Base-by-base conservation (phyloP, 1,140 invertebrate species). In the Artemia franciscana region DNA sequence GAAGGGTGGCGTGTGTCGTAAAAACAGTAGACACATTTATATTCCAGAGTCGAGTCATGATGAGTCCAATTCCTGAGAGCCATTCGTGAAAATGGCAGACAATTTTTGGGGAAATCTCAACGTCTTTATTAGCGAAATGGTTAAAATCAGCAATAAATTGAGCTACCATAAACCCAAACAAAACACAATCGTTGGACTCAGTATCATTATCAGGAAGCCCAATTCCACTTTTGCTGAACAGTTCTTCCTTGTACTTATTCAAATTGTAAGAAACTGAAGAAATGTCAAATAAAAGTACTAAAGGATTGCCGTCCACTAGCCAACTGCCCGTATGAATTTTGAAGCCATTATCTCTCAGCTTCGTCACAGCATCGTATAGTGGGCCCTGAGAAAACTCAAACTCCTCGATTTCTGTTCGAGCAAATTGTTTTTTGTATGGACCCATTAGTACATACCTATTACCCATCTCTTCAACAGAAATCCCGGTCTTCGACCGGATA, bases 251-350 rank as follows among this genome's bases (percentile, higher is more conserved):
- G 76, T 88, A 98, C 68, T 89, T 83, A 72, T 97, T 90, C 68
- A 99, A 73, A 74, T 96, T 95, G 87, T 89, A 95, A 1, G 91
- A 86, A 1, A 84, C 92, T 4, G 90, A 93, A 4, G 91, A 91
- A 71, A 99, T 91, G 72, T 99, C 95, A 75, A 99, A 97, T 0
- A 99, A 76, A 65, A 99, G 84, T 56, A 99, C 85, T 74, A 96
- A 91, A 0, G 96, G 96, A 77, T 95, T 98, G 21, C 96, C 96
- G 72, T 99, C 96, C 5, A 99, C 96, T 23, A 99, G 73, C 96
- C 96, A 99, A 25, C 92, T 84, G 24, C 95, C 95, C 64, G 88
- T 93, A 69, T 91, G 81, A 12, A 93, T 89, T 78, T 90, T 89
- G 70, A 89, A 91, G 62, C 95, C 95, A 70, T 84, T 80, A 63